phyloP scores from a whole-genome alignment of 2,113 vertebrate genomes.

The Catharus fuscescens region DNA sequence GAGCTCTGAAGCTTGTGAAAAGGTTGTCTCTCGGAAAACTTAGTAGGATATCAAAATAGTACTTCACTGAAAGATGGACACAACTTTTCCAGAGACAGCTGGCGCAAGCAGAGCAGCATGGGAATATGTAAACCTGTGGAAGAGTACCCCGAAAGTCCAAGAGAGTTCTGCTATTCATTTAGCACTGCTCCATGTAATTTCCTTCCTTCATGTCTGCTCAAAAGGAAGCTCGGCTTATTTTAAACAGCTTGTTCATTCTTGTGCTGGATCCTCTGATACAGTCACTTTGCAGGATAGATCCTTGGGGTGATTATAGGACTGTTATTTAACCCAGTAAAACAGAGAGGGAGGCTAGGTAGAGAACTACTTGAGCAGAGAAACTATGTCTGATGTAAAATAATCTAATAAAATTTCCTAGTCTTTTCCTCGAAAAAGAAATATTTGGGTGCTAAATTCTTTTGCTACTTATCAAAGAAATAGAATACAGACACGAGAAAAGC shows the following conservation, averaged over 20 bases:
- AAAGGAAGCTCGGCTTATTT: not conserved
- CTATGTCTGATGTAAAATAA: not conserved
- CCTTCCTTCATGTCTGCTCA: not conserved
- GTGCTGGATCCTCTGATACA: not conserved
- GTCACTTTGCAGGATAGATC: not conserved
- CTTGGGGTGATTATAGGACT: not conserved
- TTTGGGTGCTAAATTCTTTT: not conserved
- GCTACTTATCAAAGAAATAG: not conserved
- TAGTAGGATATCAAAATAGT: not conserved
- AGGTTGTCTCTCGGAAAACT: not conserved
- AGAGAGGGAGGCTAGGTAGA: not conserved
- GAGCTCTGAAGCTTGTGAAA: not conserved
- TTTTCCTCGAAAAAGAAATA: not conserved
- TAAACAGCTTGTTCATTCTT: not conserved
- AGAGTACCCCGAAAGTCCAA: not conserved
- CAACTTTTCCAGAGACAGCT: not conserved
- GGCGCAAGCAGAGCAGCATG: not conserved
- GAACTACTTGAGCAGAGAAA: not conserved
- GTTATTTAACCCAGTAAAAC: not conserved
- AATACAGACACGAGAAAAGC: not conserved
- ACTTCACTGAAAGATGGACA: not conserved
- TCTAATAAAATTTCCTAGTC: not conserved
- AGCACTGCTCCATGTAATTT: not conserved
- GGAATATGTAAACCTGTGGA: not conserved
- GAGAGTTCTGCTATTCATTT: not conserved